phyloP scores from a whole-genome alignment of 2,113 vertebrate species.

The Microcebus jonahi region DNA sequence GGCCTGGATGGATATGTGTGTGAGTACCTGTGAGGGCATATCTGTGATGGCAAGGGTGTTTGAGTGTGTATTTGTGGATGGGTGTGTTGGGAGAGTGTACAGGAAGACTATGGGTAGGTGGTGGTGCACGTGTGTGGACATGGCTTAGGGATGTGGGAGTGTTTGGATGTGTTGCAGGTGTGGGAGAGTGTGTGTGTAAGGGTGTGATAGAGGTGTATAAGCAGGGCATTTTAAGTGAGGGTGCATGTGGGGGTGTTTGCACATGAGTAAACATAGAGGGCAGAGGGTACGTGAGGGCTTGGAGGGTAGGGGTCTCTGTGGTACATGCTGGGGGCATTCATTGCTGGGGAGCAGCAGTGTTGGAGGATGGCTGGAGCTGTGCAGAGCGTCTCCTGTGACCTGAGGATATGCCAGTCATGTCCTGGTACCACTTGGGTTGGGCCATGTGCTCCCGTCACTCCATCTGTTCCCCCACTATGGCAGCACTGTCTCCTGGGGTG shows the following conservation, averaged over 20 bases:
- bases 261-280: neutral
- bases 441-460: neutral
- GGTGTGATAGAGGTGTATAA: neutral
- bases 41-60: neutral
- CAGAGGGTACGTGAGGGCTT: constrained; percentile 20
- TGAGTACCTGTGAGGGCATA: neutral
- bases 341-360: constrained; percentile 47
- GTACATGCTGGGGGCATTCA: neutral
- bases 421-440: constrained; percentile 55
- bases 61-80: neutral
- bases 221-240: constrained; percentile 6
- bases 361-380: constrained; percentile 51
- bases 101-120: neutral
- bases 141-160: neutral
- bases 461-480: neutral
- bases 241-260: neutral
- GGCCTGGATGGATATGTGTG: neutral
- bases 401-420: constrained; percentile 47
- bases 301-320: neutral
- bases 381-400: constrained; percentile 55
- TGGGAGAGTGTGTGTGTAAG: neutral
- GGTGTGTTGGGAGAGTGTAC: neutral
- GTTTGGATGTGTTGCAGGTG: neutral
- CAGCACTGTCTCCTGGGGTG: constrained; percentile 50
- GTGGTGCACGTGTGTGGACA: neutral